Evolutionary conservation across 2,888 invertebrate species (phyloP), one percentile per base, ranked within the genome.

Genomic region (Smittia aterrima): DNA sequence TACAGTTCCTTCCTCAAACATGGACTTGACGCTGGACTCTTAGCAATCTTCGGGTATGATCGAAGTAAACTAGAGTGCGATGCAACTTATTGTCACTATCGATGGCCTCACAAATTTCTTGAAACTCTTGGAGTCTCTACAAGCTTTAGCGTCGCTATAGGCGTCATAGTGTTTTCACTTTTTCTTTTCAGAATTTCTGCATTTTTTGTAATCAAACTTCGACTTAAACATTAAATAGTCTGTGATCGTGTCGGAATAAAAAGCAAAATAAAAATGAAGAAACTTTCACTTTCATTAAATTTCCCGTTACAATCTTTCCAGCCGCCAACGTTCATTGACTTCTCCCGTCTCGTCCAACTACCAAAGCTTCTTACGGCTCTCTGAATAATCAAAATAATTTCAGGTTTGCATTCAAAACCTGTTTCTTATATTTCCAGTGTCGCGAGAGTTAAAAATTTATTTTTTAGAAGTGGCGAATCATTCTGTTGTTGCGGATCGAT

Each of bases 1-100:
- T 92, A 96, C 80, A 83, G 90, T 38, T 96, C 96, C 0, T 96
- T 94, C 81, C 85, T 95, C 38, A 94, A 95, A 78, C 95, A 96
- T 78, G 92, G 93, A 0, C 88, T 96, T 72, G 95, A 94, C 77
- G 95, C 94, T 2, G 85, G 92, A 0, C 87, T 93, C 77, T 83
- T 92, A 38, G 87, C 94, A 0, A 88, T 96, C 76, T 94, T 95
- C 77, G 95, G 95, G 4, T 91, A 91, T 81, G 87, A 90, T 77
- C 85, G 96, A 0, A 86, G 86, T 0, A 89, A 89, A 76, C 83
- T 97, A 75, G 85, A 86, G 0, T 96, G 96, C 80, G 86, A 88
- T 0, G 86, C 87, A 18, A 85, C 88, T 0, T 94, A 91, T 80
- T 95, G 95, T 79, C 90, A 92, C 79, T 91, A 89, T 79, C 83